Conservation (phyloP, 2,888 invertebrate species). For the Dasypolia templi region DNA sequence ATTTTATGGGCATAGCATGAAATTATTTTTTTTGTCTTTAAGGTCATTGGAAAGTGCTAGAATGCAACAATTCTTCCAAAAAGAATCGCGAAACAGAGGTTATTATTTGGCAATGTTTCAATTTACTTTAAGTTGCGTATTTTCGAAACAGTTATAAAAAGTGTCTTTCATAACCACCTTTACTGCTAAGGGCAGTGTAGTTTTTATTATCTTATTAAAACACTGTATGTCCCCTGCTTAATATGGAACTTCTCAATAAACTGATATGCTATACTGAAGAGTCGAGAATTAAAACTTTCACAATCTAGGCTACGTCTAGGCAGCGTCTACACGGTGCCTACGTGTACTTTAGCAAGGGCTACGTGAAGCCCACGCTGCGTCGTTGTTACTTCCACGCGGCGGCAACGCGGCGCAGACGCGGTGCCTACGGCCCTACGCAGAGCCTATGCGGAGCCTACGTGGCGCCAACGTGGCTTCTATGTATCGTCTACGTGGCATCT, state of each 20-base stretch:
- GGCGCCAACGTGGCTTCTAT: not conserved
- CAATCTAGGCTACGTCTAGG: not conserved
- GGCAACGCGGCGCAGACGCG: not conserved
- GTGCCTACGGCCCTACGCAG: not conserved
- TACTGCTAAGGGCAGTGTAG: constrained; percentile 18
- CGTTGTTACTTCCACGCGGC: not conserved
- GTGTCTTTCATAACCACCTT: constrained; percentile 28
- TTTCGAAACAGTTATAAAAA: constrained; percentile 54
- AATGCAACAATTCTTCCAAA: constrained; percentile 39
- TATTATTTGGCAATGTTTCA: constrained; percentile 54
- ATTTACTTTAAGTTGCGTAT: constrained; percentile 37
- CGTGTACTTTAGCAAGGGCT: not conserved
- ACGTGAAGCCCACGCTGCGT: not conserved
- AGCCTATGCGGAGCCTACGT: no score
- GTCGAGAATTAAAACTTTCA: not conserved
- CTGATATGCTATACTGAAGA: not conserved
- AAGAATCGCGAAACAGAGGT: constrained; percentile 35
- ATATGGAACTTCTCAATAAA: constrained; percentile 1
- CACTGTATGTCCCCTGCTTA: not conserved
- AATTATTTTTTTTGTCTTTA: constrained; percentile 34
- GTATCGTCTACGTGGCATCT: not conserved
- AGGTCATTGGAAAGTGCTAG: constrained; percentile 47
- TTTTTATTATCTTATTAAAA: constrained; percentile 20
- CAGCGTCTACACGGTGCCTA: not conserved
- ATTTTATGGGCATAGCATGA: constrained; percentile 18